Conservation (phyloP, 2,113 vertebrate genomes). For the Solenodon paradoxus region DNA sequence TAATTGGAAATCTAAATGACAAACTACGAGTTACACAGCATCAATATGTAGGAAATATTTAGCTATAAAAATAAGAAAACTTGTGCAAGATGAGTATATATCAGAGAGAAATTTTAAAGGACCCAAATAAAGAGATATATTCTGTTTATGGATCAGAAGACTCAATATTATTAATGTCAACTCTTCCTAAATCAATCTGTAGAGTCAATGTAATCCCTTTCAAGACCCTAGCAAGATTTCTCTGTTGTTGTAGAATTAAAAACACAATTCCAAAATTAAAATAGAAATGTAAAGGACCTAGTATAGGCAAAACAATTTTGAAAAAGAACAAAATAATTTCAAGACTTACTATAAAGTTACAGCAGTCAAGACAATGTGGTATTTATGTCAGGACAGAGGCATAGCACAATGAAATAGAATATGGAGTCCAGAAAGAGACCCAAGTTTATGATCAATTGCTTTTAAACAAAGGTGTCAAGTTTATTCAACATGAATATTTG, state of each 20-base stretch:
- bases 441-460: not conserved
- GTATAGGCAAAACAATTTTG: not conserved
- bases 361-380: not conserved
- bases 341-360: constrained; percentile 26
- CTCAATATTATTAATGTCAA: not conserved
- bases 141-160: not conserved
- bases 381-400: not conserved
- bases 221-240: not conserved
- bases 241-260: not conserved
- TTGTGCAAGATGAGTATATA: not conserved
- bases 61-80: not conserved
- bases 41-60: not conserved
- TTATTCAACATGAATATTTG: not conserved
- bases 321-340: not conserved
- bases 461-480: not conserved
- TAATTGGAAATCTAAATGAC: not conserved
- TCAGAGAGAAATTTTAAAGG: not conserved
- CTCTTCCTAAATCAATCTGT: not conserved
- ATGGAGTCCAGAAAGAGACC: not conserved
- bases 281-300: not conserved
- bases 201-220: not conserved
- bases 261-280: not conserved
- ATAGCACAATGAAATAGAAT: not conserved
- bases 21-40: not conserved
- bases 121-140: not conserved